Conservation (phyloP, 2,888 invertebrate species). For the Drosophila prolongata region DNA sequence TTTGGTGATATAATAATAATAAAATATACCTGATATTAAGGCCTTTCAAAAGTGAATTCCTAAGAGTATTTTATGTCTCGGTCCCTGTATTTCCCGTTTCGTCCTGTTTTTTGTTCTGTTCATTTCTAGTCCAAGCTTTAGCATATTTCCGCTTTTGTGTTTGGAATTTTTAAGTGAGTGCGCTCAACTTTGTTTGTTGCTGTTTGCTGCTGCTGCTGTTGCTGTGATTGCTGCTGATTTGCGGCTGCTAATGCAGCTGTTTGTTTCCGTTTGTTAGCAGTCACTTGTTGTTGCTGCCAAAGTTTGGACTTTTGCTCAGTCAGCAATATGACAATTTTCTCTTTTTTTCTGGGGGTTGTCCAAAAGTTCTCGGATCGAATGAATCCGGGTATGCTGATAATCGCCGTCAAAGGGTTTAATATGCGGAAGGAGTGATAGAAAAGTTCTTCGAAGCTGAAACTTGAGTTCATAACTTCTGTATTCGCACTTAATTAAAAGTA, state of each 20-base stretch:
- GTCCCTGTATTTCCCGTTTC: neutral
- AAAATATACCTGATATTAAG: too few species aligned
- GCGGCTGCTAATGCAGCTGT: conserved; percentile 74
- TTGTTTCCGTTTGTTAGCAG: conserved; percentile 78
- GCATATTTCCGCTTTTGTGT: conserved; percentile 82
- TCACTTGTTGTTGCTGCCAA: conserved; percentile 53
- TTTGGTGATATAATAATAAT: too few species aligned
- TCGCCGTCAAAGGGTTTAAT: conserved; percentile 33
- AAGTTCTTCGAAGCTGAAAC: conserved; percentile 10
- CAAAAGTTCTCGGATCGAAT: conserved; percentile 19
- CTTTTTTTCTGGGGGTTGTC: neutral
- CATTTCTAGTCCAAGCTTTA: conserved; percentile 58
- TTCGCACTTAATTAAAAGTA: conserved; percentile 68
- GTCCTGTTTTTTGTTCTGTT: conserved; percentile 4
- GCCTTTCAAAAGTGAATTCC: neutral
- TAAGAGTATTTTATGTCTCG: conserved; percentile 1
- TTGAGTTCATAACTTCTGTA: conserved; percentile 44
- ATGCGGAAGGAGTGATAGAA: conserved; percentile 19
- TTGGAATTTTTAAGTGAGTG: conserved; percentile 81
- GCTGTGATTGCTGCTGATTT: conserved; percentile 51
- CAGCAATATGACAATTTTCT: conserved; percentile 10
- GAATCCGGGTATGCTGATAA: conserved; percentile 9
- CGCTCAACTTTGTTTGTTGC: conserved; percentile 52
- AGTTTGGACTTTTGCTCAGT: conserved; percentile 35
- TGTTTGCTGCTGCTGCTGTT: conserved; percentile 24